Evolutionary conservation across 2,113 vertebrate species (phyloP), one percentile per base, ranked within the genome.

Genomic region (Toxotes chatareus): DNA sequence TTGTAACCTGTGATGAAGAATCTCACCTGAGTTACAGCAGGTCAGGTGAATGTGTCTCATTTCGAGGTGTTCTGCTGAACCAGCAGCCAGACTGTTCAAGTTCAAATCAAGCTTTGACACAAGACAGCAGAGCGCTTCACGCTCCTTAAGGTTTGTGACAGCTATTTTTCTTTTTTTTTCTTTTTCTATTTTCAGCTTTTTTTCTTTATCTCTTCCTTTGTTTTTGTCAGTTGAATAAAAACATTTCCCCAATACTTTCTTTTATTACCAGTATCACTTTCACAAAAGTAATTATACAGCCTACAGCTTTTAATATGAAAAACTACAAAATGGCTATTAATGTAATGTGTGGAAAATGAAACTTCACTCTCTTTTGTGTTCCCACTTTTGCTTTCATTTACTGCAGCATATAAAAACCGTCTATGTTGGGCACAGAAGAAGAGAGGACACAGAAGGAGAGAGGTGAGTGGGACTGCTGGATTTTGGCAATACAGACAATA

Each of bases 321-420:
- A 21, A 21, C 5, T 10, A 16, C 16, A 32, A 8, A 4, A 16
- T 19, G 51, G 34, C 17, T 1, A 2, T 3, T 32, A 0, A 40
- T 31, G 19, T 0, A 27, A 27, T 11, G 14, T 60, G 1, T 1
- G 77, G 71, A 82, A 85, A 86, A 59, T 66, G 76, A 76, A 86
- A 88, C 74, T 11, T n/a, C 0, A 0, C 14, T 17, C 7, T 3
- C 16, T 42, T 3, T 62, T 1, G 1, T 0, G 3, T 21, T 34
- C 13, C 4, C 8, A 10, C n/a, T 73, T 88, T 77, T 76, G 8
- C 1, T 89, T 90, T 92, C 76, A 69, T 60, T 90, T 89, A 8
- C 59, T 40, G 14, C 51, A 71, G 78, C 14, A 11, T 46, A 65
- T 73, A 68, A 85, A 32, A 17, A 0, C 36, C 11, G 23, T 11